These are phyloP conservation scores for Tetropium fuscum DNA, from an alignment of 2,888 invertebrate genomes.

Conservation along the genomic window DNA sequence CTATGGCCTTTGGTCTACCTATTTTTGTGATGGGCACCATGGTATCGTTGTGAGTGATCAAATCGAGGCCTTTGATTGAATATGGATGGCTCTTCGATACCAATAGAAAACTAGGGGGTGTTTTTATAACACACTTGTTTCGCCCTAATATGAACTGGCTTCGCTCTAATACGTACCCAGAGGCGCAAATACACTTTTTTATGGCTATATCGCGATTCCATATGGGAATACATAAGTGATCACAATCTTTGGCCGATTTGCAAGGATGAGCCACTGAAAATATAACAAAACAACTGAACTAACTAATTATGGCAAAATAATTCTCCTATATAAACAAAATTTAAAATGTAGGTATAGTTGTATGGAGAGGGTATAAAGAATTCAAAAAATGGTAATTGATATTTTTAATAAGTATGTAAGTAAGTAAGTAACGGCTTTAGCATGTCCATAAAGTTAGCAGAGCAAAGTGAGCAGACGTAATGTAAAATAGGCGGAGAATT, in stretches of 20 bases:
- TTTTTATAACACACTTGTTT: slow-evolving; percentile 71
- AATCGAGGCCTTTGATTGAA: slow-evolving; percentile 76
- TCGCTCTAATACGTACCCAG: slow-evolving; percentile 75
- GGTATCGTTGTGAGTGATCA: slow-evolving; percentile 68
- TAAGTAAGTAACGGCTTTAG: no score
- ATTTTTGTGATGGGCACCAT: slow-evolving; percentile 79
- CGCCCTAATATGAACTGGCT: slow-evolving; percentile 69
- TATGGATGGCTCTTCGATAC: slow-evolving; percentile 76
- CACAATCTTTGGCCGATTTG: slow-evolving; percentile 76
- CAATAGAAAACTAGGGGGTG: slow-evolving; percentile 74
- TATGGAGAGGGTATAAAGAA: no score
- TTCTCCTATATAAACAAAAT: no score
- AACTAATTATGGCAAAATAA: no score
- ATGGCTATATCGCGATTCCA: slow-evolving; percentile 70
- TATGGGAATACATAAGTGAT: slow-evolving; percentile 80
- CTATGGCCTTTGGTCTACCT: slow-evolving; percentile 75
- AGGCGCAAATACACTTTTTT: slow-evolving; percentile 78
- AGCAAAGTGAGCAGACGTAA: no score
- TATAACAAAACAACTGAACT: neutral
- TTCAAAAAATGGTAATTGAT: no score
- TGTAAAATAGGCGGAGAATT: no score
- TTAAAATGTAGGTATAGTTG: no score
- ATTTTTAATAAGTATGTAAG: no score
- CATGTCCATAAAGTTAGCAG: no score
- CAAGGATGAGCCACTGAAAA: slow-evolving; percentile 76